phyloP scores from a whole-genome alignment of 2,888 invertebrate species.

The Aporophyla nigra region DNA sequence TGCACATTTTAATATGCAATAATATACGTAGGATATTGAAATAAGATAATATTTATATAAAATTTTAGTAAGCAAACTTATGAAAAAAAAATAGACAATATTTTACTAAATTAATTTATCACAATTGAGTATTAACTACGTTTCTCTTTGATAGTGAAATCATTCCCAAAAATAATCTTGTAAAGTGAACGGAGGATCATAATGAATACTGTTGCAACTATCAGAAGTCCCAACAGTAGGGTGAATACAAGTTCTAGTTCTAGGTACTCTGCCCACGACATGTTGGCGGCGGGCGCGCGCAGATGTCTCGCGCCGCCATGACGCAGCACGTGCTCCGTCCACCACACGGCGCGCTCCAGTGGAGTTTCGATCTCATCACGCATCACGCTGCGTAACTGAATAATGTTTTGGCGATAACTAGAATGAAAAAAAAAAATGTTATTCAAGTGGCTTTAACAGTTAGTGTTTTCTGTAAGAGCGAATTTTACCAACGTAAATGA shows the following conservation, averaged over 20 bases:
- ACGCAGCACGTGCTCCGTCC: conserved; percentile 79
- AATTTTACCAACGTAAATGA: background rate
- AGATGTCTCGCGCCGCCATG: conserved; percentile 59
- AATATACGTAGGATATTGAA: background rate
- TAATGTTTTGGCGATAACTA: conserved; percentile 53
- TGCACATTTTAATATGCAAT: background rate
- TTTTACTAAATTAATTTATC: background rate
- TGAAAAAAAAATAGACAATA: background rate
- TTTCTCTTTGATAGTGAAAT: conserved; percentile 19
- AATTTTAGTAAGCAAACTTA: no score
- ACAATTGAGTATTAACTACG: background rate
- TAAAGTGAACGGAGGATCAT: background rate
- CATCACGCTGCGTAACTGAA: conserved; percentile 37
- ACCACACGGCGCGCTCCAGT: conserved; percentile 83
- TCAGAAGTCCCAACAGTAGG: conserved; percentile 1
- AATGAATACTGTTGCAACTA: background rate
- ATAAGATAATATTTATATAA: background rate
- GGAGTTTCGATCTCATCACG: conserved; percentile 57
- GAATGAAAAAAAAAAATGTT: background rate
- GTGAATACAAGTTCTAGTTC: conserved; percentile 34
- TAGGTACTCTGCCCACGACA: conserved; percentile 13
- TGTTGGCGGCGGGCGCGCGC: conserved; percentile 31
- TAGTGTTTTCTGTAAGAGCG: background rate
- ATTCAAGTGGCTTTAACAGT: background rate
- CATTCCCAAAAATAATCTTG: background rate